These are phyloP conservation scores for Coelogynopora nodosa DNA, from an alignment of 2,888 invertebrate genomes.

Conservation along the genomic window DNA sequence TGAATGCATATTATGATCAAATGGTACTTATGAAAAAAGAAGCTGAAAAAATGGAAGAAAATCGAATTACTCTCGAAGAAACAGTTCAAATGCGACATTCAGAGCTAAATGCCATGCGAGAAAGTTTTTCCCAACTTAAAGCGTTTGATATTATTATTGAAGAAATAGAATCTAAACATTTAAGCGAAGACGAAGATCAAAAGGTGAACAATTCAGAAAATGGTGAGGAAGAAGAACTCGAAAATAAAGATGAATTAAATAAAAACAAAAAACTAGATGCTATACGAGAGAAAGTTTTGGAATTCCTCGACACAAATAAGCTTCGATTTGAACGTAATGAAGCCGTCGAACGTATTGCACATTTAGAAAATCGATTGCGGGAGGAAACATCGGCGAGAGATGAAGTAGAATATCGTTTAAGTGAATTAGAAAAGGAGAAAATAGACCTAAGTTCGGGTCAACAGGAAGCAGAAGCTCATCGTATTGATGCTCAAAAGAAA, in stretches of 20 bases:
- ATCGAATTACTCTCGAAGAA: not conserved
- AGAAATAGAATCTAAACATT: not conserved
- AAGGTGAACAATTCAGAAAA: not conserved
- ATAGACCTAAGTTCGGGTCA: not conserved
- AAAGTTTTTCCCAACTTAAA: not conserved
- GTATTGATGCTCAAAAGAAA: not conserved
- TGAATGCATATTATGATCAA: slow-evolving; percentile 7
- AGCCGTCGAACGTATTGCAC: not conserved
- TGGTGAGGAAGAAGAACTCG: not conserved
- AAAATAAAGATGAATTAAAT: slow-evolving; percentile 1
- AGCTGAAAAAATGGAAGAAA: not conserved
- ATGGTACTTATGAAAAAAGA: slow-evolving; percentile 7
- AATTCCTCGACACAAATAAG: not conserved
- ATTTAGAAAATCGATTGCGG: not conserved
- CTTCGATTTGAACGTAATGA: not conserved
- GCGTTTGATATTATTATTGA: not conserved
- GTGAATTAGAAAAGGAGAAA: not conserved
- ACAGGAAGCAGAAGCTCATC: not conserved
- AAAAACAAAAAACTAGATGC: not conserved
- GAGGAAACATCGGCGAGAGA: not conserved
- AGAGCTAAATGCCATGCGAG: not conserved
- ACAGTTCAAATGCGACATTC: not conserved
- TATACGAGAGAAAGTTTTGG: not conserved
- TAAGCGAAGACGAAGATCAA: not conserved
- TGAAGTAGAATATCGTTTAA: slow-evolving; percentile 1